These are phyloP conservation scores for Drosophila atroscutellata DNA, from an alignment of 2,888 invertebrate species.

Conservation along the genomic window DNA sequence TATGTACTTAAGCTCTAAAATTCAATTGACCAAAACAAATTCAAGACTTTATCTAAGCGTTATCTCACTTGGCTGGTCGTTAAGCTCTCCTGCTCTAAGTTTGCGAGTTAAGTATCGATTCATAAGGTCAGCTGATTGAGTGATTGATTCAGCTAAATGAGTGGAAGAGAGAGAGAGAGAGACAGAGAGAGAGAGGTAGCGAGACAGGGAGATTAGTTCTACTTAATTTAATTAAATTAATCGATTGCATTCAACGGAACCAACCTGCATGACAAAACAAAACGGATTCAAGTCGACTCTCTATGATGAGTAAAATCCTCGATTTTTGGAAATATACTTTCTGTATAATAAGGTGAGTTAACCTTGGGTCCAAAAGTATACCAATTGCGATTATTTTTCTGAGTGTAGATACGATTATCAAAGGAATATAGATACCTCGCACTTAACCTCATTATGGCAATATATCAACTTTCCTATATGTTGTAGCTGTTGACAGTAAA, in stretches of 20 bases:
- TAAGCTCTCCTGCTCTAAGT: neutral
- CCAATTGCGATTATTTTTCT: neutral
- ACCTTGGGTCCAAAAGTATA: neutral
- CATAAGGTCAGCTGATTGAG: neutral
- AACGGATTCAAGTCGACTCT: neutral
- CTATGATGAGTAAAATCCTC: neutral
- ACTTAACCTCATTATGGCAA: neutral
- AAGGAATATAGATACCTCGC: neutral
- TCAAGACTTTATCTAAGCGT: neutral
- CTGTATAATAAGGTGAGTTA: neutral
- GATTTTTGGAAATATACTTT: neutral
- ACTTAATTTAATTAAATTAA: too few relatives aligned
- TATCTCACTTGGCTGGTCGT: neutral
- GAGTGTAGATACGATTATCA: neutral
- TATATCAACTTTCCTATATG: neutral
- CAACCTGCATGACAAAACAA: neutral
- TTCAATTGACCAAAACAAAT: neutral
- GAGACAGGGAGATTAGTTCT: too few relatives aligned
- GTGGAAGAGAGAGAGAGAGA: neutral
- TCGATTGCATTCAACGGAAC: neutral
- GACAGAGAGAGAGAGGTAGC: neutral
- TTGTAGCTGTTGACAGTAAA: neutral
- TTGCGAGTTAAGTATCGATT: neutral
- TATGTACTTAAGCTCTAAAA: neutral
- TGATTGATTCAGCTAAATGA: slow-evolving; percentile 20